Conservation (phyloP, 2,888 invertebrate species). For the Plebejus anna region DNA sequence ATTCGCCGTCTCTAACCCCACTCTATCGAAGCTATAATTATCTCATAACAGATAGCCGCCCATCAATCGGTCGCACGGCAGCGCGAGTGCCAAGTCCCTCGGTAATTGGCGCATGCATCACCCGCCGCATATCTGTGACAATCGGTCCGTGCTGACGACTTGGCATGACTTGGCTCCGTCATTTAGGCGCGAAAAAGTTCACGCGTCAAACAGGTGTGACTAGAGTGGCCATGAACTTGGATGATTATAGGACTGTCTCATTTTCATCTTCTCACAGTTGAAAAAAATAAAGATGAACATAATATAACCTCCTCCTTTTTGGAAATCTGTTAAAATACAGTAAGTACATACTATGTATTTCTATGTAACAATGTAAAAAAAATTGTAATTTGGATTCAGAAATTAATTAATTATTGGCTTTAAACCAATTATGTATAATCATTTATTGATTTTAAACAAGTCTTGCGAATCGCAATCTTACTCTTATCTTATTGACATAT, state of each 20-base stretch:
- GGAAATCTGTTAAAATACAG: too few species aligned
- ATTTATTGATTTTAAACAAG: not conserved
- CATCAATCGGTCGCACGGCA: constrained; percentile 9
- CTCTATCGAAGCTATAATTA: not conserved
- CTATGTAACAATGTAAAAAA: too few species aligned
- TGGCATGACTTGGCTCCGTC: constrained; percentile 30
- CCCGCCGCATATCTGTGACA: constrained; percentile 33
- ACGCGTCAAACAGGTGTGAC: constrained; percentile 36
- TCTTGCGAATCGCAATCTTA: not conserved
- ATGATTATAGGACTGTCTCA: not conserved
- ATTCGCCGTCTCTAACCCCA: not conserved
- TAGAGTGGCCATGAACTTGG: not conserved
- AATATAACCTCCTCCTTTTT: too few species aligned
- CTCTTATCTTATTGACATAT: not conserved
- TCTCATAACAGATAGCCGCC: not conserved
- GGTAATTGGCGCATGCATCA: constrained; percentile 24
- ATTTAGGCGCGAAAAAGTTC: constrained; percentile 30
- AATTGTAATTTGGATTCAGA: too few species aligned
- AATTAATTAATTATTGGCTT: too few species aligned
- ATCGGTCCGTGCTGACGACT: constrained; percentile 33
- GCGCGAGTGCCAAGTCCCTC: constrained; percentile 3
- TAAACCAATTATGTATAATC: not conserved
- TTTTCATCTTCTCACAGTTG: not conserved
- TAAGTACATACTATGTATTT: too few species aligned
- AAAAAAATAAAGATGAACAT: not conserved